Evolutionary conservation across 2,888 invertebrate genomes (phyloP).

Genomic region (Sphaerophoria taeniata): DNA sequence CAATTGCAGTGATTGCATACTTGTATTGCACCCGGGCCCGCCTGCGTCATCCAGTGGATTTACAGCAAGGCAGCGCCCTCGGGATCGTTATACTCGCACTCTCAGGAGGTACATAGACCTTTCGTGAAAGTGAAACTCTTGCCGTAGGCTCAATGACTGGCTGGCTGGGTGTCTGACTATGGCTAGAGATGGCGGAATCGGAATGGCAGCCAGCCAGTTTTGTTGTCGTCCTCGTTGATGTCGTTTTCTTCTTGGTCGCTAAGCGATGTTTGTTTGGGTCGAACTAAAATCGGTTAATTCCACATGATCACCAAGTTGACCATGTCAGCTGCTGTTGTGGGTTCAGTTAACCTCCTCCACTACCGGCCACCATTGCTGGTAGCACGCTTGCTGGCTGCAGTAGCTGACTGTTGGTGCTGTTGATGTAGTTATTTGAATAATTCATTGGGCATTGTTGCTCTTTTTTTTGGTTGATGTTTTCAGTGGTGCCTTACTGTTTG

Average conservation of each 20-base stretch:
- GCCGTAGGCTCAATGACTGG: slow-evolving; percentile 43
- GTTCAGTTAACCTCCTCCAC: slow-evolving; percentile 43
- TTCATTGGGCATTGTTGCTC: slow-evolving; percentile 55
- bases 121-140: slow-evolving; percentile 71
- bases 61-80: slow-evolving; percentile 2
- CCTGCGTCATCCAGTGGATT: neutral
- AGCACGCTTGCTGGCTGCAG: neutral
- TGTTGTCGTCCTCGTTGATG: slow-evolving; percentile 13
- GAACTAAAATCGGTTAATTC: slow-evolving; percentile 67
- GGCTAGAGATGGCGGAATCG: slow-evolving; percentile 21
- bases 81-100: slow-evolving; percentile 25
- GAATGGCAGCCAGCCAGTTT: slow-evolving; percentile 26
- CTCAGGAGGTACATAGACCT: slow-evolving; percentile 66
- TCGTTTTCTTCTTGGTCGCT: slow-evolving; percentile 20
- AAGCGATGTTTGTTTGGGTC: slow-evolving; percentile 45
- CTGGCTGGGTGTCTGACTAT: slow-evolving; percentile 28
- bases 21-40: slow-evolving; percentile 6
- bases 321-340: slow-evolving; percentile 58
- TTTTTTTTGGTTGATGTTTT: neutral
- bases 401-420: slow-evolving; percentile 12
- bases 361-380: neutral
- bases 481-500: slow-evolving; percentile 56
- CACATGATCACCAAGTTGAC: slow-evolving; percentile 55
- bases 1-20: slow-evolving; percentile 65
- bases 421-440: slow-evolving; percentile 66